A percentile compares a stretch with the other conserved stretches of the same genome.
Conservation (phyloP, 1,140 invertebrate species). For the Lepidostoma basale region DNA sequence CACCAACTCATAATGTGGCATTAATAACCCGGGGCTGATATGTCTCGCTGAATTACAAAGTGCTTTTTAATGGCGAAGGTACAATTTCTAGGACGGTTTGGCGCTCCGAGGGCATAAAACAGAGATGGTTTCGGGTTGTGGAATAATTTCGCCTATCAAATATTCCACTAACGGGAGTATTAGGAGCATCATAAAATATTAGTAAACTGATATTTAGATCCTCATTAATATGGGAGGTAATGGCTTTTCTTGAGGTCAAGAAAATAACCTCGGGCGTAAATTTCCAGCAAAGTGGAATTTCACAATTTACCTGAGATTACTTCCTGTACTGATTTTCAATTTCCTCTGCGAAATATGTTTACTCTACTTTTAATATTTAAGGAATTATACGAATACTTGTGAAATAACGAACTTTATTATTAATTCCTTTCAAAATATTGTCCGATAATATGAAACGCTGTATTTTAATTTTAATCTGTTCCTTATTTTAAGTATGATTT, state of each 20-base stretch:
- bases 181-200: neutral
- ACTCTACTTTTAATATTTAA: neutral
- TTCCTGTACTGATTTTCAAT: neutral
- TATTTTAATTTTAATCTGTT: too few relatives aligned
- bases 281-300: too few relatives aligned
- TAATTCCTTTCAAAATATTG: too few relatives aligned
- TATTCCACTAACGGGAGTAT: neutral
- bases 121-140: neutral
- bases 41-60: neutral
- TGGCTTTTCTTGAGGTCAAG: neutral
- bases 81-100: neutral
- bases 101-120: neutral
- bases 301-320: neutral
- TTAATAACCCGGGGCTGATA: neutral
- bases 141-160: neutral
- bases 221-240: neutral
- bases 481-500: too few relatives aligned
- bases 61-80: neutral
- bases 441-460: too few relatives aligned
- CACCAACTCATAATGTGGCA: neutral
- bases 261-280: neutral
- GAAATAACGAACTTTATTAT: too few relatives aligned
- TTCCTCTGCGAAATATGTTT: conserved; percentile 3
- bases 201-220: neutral
- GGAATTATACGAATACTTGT: too few relatives aligned